Base-by-base conservation (phyloP, 2,888 invertebrate species). In the Cataglyphis albicans region DNA sequence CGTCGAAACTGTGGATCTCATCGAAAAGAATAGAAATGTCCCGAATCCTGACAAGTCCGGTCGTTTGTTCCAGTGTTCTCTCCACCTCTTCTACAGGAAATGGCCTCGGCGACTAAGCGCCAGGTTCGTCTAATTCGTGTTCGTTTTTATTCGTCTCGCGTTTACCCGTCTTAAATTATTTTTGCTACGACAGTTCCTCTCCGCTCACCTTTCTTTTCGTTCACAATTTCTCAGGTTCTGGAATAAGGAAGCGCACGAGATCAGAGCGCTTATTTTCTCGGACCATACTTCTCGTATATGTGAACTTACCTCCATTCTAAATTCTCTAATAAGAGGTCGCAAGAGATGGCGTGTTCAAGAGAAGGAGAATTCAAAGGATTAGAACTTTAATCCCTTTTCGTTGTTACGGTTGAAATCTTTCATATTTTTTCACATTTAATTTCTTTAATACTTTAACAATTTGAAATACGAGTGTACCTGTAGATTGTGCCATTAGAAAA, bases 81-180 rank as follows among this genome's bases (percentile, higher is more conserved):
- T 29, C 18, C 1, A 25, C 21, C 41, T 32, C 38, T n/a, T 21
- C 25, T 12, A 0, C 10, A 35, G 44, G 35, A 44, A 21, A 55
- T 55, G 15, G 32, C 65, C 29, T 55, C 41, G 38, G 12, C 52
- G 32, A 52, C 52, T 29, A 18, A 48, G 29, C 18, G 21, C 38
- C 18, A 25, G 38, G 21, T 29, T 64, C 32, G 57, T 68, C 57
- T 59, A 44, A 67, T 78, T 78, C 21, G 38, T 44, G 44, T 59
- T 67, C 38, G 29, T 59, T 78, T 68, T 44, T 68, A 78, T 78
- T 44, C 32, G 57, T 10, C 29, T 32, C 76, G 76, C 57, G 41
- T 78, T 78, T 67, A 67, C 32, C 32, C 57, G 25, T 57, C 65
- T 68, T 59, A 68, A 59, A 78, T 68, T 78, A 68, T 44, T 78